Evolutionary conservation across 2,797 vertebrate genomes (phyloP).

Genomic region (Sebastes aleutianus): DNA sequence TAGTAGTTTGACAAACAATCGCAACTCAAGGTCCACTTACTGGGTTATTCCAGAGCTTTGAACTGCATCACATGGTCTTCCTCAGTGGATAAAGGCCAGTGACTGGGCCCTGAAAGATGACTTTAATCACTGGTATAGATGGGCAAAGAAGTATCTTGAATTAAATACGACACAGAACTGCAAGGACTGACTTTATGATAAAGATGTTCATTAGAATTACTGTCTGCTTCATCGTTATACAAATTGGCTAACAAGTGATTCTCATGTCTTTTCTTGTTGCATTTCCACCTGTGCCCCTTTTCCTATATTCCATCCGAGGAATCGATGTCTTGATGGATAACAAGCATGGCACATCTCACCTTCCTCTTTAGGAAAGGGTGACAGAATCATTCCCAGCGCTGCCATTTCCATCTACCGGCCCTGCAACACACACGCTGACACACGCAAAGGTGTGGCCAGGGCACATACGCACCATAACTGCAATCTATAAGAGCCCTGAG

Average conservation of each 20-base stretch:
- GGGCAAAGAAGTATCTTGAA: not conserved
- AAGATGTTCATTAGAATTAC: not conserved
- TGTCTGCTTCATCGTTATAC: conserved; percentile 16
- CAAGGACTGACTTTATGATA: not conserved
- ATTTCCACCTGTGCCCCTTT: conserved; percentile 27
- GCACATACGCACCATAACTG: conserved; percentile 60
- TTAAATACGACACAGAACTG: not conserved
- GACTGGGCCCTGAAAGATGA: not conserved
- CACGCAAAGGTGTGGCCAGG: conserved; percentile 65
- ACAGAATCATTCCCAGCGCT: conserved; percentile 83
- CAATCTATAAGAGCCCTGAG: conserved; percentile 80
- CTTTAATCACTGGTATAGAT: not conserved
- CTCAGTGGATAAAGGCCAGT: not conserved
- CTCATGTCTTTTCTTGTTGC: conserved; percentile 37
- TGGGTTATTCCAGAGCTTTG: not conserved
- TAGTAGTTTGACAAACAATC: not conserved
- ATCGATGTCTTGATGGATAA: conserved; percentile 89
- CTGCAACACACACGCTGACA: conserved; percentile 57
- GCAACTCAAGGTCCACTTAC: not conserved
- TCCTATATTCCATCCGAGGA: conserved; percentile 56
- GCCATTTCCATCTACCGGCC: conserved; percentile 82
- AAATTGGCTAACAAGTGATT: conserved; percentile 35
- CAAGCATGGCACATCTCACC: conserved; percentile 83
- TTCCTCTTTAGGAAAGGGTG: conserved; percentile 82
- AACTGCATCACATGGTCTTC: not conserved